Conservation (phyloP, 2,888 invertebrate genomes). For the Cyaniris semiargus region DNA sequence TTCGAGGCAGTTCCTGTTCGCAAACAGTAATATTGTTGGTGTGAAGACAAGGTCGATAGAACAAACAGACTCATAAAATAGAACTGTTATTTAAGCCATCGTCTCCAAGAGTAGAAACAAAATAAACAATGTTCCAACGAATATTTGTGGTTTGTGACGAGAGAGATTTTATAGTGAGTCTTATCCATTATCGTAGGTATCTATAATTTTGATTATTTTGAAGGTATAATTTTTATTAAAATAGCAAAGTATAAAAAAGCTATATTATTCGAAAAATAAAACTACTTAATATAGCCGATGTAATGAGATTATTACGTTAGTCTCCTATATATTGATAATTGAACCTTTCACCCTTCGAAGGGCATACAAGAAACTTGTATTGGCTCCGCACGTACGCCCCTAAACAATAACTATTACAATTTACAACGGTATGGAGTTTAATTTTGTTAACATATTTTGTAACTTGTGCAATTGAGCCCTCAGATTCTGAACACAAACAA, state of each 20-base stretch:
- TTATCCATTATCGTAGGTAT: no score
- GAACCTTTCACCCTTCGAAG: background rate
- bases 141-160: background rate
- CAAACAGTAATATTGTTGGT: slow-evolving; percentile 22
- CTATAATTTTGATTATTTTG: background rate
- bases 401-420: background rate
- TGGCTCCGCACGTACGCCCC: background rate
- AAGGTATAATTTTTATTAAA: background rate
- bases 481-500: background rate
- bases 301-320: background rate
- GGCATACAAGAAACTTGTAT: background rate
- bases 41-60: slow-evolving; percentile 29
- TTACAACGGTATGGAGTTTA: background rate
- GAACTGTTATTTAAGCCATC: slow-evolving; percentile 22
- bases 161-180: background rate
- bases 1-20: slow-evolving; percentile 5
- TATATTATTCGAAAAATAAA: no score
- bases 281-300: no score
- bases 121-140: slow-evolving; percentile 9
- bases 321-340: background rate
- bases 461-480: background rate
- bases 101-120: slow-evolving; percentile 11
- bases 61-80: slow-evolving; percentile 14
- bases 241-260: background rate
- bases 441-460: slow-evolving; percentile 9